phyloP scores from a whole-genome alignment of 2,888 invertebrate genomes.

The Arctia plantaginis region DNA sequence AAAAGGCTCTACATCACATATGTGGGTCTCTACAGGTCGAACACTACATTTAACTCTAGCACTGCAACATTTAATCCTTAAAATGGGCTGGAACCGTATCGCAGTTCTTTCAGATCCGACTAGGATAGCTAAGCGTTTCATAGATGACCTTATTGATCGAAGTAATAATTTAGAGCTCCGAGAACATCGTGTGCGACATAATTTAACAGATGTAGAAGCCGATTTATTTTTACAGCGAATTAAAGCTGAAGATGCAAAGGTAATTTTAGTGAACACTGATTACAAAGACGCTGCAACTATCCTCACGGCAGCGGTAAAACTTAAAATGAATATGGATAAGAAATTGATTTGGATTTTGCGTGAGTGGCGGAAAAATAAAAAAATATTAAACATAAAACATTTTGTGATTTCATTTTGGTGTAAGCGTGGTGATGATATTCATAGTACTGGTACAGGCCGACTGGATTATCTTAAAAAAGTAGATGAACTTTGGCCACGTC shows the following conservation, averaged over 20 bases:
- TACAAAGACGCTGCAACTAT: slow-evolving; percentile 17
- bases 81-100: slow-evolving; percentile 15
- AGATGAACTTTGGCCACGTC: not conserved
- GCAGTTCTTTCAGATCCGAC: slow-evolving; percentile 21
- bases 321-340: slow-evolving; percentile 14
- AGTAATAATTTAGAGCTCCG: not conserved
- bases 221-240: slow-evolving; percentile 1
- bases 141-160: slow-evolving; percentile 3
- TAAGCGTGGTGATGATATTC: not conserved
- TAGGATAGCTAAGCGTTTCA: not conserved
- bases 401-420: slow-evolving; percentile 12
- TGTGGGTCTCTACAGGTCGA: slow-evolving; percentile 12
- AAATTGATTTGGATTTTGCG: slow-evolving; percentile 18
- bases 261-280: slow-evolving; percentile 21
- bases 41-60: slow-evolving; percentile 10
- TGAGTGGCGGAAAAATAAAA: slow-evolving; percentile 10
- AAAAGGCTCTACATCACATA: not conserved
- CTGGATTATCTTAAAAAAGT: slow-evolving; percentile 1
- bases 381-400: slow-evolving; percentile 9
- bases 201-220: slow-evolving; percentile 11
- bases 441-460: not conserved
- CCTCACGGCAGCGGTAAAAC: slow-evolving; percentile 15
- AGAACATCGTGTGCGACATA: not conserved
- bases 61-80: slow-evolving; percentile 7
- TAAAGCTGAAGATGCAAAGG: slow-evolving; percentile 8